phyloP scores from a whole-genome alignment of 2,113 vertebrate genomes.

The Phalacrocorax brasilianus region DNA sequence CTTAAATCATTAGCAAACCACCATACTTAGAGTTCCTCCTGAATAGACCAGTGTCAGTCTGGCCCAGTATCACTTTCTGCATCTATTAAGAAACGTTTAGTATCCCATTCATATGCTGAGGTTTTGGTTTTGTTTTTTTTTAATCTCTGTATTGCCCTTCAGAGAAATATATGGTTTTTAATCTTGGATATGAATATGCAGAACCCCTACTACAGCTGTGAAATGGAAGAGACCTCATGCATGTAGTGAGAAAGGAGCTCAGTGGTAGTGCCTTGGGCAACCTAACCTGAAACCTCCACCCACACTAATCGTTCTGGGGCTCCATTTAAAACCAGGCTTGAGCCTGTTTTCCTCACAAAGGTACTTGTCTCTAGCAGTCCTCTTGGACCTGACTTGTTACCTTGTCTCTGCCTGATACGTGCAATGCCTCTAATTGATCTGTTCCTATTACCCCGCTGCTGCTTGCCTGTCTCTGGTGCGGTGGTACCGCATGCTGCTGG shows the following conservation, averaged over 20 bases:
- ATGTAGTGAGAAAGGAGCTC: neutral
- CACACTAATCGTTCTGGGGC: accelerated
- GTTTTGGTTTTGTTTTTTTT: neutral
- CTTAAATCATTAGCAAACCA: neutral
- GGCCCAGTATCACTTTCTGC: neutral
- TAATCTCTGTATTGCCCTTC: neutral
- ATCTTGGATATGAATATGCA: neutral
- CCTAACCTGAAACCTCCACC: neutral
- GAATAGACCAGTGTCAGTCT: neutral
- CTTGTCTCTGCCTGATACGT: accelerated
- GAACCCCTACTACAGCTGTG: neutral
- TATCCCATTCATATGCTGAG: neutral
- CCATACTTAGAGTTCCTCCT: neutral
- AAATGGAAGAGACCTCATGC: neutral
- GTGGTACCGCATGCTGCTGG: neutral
- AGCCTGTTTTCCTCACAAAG: accelerated
- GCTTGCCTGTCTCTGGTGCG: neutral
- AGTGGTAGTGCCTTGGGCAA: too few relatives aligned
- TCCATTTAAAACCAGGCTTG: neutral
- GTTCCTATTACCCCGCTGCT: accelerated
- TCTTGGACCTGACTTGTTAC: accelerated
- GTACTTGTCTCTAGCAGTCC: accelerated
- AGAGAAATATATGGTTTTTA: neutral
- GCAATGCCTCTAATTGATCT: neutral
- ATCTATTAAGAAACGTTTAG: neutral